phyloP scores from a whole-genome alignment of 1,140 invertebrate genomes.

The Euwallacea similis region DNA sequence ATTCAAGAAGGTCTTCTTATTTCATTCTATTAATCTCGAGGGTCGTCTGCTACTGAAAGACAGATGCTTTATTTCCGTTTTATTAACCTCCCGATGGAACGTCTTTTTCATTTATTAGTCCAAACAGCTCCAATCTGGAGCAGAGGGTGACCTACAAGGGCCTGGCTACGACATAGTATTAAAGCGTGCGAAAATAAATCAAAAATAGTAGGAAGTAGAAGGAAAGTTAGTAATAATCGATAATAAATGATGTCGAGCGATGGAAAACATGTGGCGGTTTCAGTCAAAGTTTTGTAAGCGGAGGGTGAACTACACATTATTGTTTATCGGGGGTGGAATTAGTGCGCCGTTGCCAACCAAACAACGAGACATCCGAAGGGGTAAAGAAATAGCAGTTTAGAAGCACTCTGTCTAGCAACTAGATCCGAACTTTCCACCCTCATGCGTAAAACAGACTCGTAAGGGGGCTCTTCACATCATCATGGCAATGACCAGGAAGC shows the following conservation, averaged over 20 bases:
- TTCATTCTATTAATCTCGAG: conserved; percentile 30
- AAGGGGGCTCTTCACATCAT: background rate
- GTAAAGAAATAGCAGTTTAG: no score
- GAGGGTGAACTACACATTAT: conserved; percentile 43
- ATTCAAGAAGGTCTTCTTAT: conserved; percentile 28
- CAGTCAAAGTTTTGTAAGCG: conserved; percentile 48
- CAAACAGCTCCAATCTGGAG: background rate
- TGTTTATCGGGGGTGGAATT: conserved; percentile 19
- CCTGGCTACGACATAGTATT: conserved; percentile 9
- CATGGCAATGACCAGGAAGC: conserved; percentile 32
- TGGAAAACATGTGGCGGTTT: conserved; percentile 46
- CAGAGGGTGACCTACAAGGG: no score
- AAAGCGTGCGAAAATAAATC: conserved; percentile 41
- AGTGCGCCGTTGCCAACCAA: conserved; percentile 25
- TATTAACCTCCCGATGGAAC: conserved; percentile 7
- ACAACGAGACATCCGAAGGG: background rate
- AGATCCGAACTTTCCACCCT: no score
- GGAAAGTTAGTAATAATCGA: conserved; percentile 47
- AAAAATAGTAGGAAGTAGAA: conserved; percentile 38
- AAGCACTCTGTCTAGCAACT: no score
- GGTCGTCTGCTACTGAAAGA: conserved; percentile 21
- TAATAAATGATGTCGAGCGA: conserved; percentile 47
- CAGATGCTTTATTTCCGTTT: conserved; percentile 27
- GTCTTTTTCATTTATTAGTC: background rate
- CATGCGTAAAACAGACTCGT: no score